Percentiles rank a stretch among this genome's conserved stretches.
These are phyloP conservation scores for Sarotherodon lohbergeri DNA, from an alignment of 2,113 vertebrate genomes.

Conservation along the genomic window DNA sequence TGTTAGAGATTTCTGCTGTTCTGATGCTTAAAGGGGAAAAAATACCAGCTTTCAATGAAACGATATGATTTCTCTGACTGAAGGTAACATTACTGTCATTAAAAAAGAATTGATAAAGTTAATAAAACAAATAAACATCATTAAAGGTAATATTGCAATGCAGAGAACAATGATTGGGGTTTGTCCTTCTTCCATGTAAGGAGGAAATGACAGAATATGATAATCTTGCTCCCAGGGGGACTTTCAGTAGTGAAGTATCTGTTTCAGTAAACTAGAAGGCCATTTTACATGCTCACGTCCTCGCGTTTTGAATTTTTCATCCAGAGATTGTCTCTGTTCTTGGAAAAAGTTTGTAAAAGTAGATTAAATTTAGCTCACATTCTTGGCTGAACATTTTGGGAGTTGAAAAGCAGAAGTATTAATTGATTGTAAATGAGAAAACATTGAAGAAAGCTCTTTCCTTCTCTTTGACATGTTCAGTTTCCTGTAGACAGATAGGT, in stretches of 20 bases:
- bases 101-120: conserved; percentile 35
- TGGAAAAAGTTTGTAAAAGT: not conserved
- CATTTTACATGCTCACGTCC: not conserved
- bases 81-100: not conserved
- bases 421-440: not conserved
- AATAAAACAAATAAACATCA: conserved; percentile 5
- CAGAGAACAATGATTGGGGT: not conserved
- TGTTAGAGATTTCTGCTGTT: conserved; percentile 30
- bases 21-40: not conserved
- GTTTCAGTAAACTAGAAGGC: not conserved
- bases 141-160: not conserved
- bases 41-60: not conserved
- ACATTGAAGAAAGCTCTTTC: not conserved
- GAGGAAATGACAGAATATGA: conserved; percentile 24
- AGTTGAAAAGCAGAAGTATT: not conserved
- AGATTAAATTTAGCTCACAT: not conserved
- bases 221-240: conserved; percentile 1
- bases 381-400: not conserved
- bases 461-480: not conserved
- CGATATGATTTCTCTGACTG: not conserved
- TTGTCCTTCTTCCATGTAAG: not conserved
- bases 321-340: not conserved
- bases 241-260: not conserved
- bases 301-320: not conserved
- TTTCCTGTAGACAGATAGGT: rapidly evolving